Percentiles rank a stretch among this genome's conserved stretches.
phyloP scores from a whole-genome alignment of 2,888 invertebrate species.

The Torymus aiolomorphi region DNA sequence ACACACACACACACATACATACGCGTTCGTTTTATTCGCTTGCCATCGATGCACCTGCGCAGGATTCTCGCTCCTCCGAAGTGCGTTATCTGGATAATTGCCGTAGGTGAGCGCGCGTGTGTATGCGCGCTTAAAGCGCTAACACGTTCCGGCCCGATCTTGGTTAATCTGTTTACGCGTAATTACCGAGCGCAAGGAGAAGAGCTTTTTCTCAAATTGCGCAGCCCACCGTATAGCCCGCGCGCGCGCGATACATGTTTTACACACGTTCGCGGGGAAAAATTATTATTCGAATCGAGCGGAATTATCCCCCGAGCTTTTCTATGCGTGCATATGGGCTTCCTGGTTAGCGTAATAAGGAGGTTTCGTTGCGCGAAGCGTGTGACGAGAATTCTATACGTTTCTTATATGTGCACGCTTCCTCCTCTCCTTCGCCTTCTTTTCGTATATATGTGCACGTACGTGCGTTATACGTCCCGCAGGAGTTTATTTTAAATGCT shows the following conservation, averaged over 20 bases:
- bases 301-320: conserved; percentile 22
- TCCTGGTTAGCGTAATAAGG: conserved; percentile 48
- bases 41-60: conserved; percentile 31
- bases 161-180: conserved; percentile 48
- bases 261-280: conserved; percentile 22
- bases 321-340: background rate
- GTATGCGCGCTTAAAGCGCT: conserved; percentile 35
- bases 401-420: too few relatives aligned
- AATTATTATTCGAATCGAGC: conserved; percentile 46
- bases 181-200: conserved; percentile 21
- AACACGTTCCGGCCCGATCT: conserved; percentile 10
- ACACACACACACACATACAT: background rate
- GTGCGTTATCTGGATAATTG: conserved; percentile 52
- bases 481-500: conserved; percentile 51
- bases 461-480: background rate
- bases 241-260: conserved; percentile 35
- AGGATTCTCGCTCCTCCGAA: background rate
- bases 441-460: background rate
- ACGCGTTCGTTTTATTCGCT: background rate
- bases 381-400: conserved; percentile 52
- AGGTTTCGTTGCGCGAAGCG: conserved; percentile 41
- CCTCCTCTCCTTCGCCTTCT: background rate
- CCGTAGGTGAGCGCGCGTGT: background rate
- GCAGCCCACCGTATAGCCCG: background rate
- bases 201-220: conserved; percentile 39